Percentiles rank a stretch among this genome's conserved stretches.
Conservation (phyloP, 2,797 vertebrate species). For the Halcyon leucocephala region DNA sequence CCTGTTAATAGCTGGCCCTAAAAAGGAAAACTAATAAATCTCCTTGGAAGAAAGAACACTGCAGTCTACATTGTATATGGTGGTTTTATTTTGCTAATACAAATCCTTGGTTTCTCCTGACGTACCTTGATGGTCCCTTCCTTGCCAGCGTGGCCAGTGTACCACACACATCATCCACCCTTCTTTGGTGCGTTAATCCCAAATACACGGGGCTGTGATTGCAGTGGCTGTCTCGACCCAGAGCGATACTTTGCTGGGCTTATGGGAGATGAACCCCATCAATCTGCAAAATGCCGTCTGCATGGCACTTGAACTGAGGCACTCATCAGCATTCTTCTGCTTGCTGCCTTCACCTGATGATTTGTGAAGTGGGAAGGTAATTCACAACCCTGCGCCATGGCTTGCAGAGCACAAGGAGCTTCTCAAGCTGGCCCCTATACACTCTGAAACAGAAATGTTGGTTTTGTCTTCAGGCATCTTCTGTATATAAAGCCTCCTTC, state of each 20-base stretch:
- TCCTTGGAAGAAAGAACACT: background rate
- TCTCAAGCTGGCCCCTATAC: rapidly evolving
- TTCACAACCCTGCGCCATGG: background rate
- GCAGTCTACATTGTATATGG: background rate
- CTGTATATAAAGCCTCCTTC: background rate
- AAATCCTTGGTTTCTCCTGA: background rate
- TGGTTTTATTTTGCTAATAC: background rate
- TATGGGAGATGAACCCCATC: rapidly evolving
- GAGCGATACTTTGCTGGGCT: background rate
- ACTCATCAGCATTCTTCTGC: background rate
- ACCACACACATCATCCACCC: background rate
- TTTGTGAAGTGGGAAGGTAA: background rate
- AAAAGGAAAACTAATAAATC: background rate
- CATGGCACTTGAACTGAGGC: rapidly evolving
- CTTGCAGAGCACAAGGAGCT: background rate
- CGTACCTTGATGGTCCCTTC: background rate
- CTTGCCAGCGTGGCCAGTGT: background rate
- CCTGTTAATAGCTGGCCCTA: background rate
- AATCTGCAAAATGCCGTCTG: rapidly evolving
- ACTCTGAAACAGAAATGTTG: background rate
- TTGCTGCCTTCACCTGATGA: background rate
- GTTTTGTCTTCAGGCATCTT: background rate
- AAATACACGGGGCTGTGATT: rapidly evolving
- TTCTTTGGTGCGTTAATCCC: rapidly evolving
- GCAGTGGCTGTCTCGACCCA: background rate